Base-by-base conservation (phyloP, 2,113 vertebrate species). In the Pongo abelii region DNA sequence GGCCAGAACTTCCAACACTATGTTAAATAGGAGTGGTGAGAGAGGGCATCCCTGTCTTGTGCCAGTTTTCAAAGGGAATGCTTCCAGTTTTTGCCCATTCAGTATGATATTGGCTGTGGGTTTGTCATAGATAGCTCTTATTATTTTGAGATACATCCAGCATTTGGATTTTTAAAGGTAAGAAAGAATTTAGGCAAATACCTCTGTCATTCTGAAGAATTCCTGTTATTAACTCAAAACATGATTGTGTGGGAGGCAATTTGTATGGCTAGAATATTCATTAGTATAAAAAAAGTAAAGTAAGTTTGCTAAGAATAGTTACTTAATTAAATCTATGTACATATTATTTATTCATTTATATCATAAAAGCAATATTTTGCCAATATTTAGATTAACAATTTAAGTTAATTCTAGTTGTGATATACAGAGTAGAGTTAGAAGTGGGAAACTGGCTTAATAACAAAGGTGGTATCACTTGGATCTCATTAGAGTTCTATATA, bases 81-180 rank as follows among this genome's bases (percentile, higher is more conserved):
- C 38, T 38, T 38, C 38, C 38, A 38, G 38, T 38, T 38, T 38
- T 38, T 38, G 38, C 38, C 38, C 38, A 38, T 38, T 38, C 38
- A 38, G 38, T 38, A 38, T 38, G 38, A 38, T 38, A 38, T 38
- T 38, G 38, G 38, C 38, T 38, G 38, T 38, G 38, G 38, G 38
- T 38, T 38, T 38, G 38, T 38, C 38, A 38, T 38, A 38, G 38
- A 38, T 38, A 38, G 38, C 38, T 38, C 38, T 38, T 38, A 38
- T 38, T 38, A 38, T 38, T 38, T 38, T 38, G 38, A 38, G 38
- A 38, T 38, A 38, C 38, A 38, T 38, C 38, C 38, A 38, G 11
- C 72, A n/a, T 97, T 95, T 87, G 69, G 11, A 95, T 83, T 95
- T 95, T 94, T 75, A 86, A 96, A 93, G 59, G 64, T 85, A 70